Percentiles rank a stretch among this genome's conserved stretches.
Evolutionary conservation across 2,113 vertebrate genomes (phyloP).

Genomic region (Poecilia latipinna): DNA sequence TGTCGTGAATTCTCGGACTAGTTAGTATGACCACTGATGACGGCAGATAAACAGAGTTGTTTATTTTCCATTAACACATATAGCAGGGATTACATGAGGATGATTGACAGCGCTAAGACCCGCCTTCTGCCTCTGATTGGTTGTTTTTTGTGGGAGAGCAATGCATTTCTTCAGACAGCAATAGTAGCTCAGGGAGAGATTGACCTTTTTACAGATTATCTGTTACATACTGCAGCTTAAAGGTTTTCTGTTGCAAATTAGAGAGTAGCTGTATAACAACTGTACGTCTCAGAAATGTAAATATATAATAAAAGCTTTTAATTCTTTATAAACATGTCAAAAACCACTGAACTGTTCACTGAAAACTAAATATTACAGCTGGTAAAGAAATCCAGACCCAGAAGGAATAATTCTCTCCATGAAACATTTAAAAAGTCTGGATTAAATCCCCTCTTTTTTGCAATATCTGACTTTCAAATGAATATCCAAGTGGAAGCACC

Average conservation of each 20-base stretch:
- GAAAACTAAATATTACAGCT: background rate
- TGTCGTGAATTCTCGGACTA: too few relatives aligned
- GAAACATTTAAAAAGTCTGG: slow-evolving; percentile 40
- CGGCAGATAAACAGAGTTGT: too few relatives aligned
- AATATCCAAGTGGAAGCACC: background rate
- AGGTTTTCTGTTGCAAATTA: background rate
- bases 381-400: slow-evolving; percentile 13
- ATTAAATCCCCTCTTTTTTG: slow-evolving; percentile 5
- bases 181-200: too few relatives aligned
- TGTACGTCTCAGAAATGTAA: background rate
- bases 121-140: too few relatives aligned
- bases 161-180: too few relatives aligned
- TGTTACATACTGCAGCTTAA: too few relatives aligned
- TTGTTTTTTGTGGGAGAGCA: too few relatives aligned
- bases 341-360: background rate
- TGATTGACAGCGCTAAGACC: too few relatives aligned
- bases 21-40: too few relatives aligned
- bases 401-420: slow-evolving; percentile 12
- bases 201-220: too few relatives aligned
- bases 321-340: slow-evolving; percentile 23
- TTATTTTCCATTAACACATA: too few relatives aligned
- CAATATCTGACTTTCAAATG: background rate
- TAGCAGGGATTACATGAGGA: too few relatives aligned
- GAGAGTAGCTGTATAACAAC: background rate
- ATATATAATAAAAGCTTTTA: slow-evolving; percentile 18